phyloP scores from a whole-genome alignment of 2,113 vertebrate species.

The Upupa epops region DNA sequence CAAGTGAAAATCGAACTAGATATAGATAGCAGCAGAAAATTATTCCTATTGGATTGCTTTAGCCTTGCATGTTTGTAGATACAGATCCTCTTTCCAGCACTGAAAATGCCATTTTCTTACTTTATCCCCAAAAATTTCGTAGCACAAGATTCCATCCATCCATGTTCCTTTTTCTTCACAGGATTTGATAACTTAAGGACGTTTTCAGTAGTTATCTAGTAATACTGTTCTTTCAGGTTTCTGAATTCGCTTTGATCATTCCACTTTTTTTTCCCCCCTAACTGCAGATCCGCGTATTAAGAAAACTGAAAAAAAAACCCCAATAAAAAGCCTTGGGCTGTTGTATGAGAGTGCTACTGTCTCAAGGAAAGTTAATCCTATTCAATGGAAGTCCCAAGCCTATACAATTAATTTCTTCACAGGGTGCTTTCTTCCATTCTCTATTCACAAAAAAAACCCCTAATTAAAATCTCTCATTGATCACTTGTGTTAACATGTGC shows the following conservation, averaged over 20 bases:
- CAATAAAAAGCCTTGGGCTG: constrained; percentile 14
- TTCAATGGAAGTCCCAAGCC: constrained; percentile 18
- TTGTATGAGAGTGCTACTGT: constrained; percentile 38
- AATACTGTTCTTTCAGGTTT: not conserved
- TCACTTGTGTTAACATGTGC: constrained; percentile 22
- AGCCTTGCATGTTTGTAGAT: not conserved
- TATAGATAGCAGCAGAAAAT: not conserved
- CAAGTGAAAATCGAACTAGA: not conserved
- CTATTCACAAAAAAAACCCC: constrained; percentile 26
- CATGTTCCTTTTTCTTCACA: not conserved
- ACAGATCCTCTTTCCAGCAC: not conserved
- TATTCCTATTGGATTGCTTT: not conserved
- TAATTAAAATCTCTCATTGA: constrained; percentile 33
- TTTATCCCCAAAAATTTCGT: not conserved
- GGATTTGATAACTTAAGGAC: not conserved
- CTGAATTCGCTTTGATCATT: constrained; percentile 27
- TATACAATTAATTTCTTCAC: constrained; percentile 40
- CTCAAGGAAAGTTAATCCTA: constrained; percentile 35
- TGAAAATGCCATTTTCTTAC: not conserved
- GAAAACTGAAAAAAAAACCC: constrained; percentile 14
- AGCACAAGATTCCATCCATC: not conserved
- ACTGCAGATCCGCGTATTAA: not conserved
- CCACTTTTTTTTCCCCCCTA: not conserved
- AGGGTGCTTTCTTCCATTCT: constrained; percentile 35
- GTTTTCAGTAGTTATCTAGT: constrained; percentile 6